Conservation (phyloP, 2,888 invertebrate genomes). For the Agrochola macilenta region DNA sequence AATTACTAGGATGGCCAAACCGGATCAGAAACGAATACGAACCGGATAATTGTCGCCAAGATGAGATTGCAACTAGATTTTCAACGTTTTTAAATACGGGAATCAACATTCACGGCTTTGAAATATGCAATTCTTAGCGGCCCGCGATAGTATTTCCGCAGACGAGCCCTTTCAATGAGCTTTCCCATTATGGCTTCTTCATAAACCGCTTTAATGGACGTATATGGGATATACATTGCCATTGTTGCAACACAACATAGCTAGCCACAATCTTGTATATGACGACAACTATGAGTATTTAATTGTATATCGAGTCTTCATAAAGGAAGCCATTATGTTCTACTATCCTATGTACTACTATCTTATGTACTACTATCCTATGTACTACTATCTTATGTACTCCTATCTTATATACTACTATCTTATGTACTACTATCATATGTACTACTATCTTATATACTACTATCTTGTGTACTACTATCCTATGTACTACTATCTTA, state of each 20-base stretch:
- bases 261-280: not conserved
- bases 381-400: too few species aligned
- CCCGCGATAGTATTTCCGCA: constrained; percentile 23
- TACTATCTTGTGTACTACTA: too few species aligned
- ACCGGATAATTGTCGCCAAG: not conserved
- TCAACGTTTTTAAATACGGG: not conserved
- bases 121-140: not conserved
- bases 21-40: too few species aligned
- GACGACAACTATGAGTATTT: not conserved
- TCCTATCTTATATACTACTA: too few species aligned
- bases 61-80: not conserved
- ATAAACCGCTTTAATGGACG: constrained; percentile 19
- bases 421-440: too few species aligned
- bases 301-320: not conserved
- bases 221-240: not conserved
- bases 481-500: too few species aligned
- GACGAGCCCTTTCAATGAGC: constrained; percentile 20
- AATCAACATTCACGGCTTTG: not conserved
- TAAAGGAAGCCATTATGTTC: not conserved
- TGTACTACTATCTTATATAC: too few species aligned
- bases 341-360: too few species aligned
- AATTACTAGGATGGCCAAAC: too few species aligned
- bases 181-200: constrained; percentile 41
- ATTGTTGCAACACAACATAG: not conserved
- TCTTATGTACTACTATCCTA: too few species aligned